Base-by-base conservation (phyloP, 2,113 vertebrate species). In the Calidris pygmaea region DNA sequence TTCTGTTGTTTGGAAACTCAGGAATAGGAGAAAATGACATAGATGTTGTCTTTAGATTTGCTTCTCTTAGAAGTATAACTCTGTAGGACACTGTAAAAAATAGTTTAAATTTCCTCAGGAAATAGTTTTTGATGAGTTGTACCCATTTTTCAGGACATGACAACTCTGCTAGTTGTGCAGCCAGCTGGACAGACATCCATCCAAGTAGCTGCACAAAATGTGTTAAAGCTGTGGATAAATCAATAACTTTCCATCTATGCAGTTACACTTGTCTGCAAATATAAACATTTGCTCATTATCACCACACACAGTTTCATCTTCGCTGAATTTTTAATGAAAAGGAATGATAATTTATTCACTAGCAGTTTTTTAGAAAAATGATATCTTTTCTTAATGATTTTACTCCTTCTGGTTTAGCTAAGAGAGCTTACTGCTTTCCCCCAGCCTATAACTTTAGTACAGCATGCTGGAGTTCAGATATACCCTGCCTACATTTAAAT, bases 321-420 rank as follows among this genome's bases (percentile, higher is more conserved):
- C 93, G 96, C 97, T 98, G 96, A 98, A 98, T 98, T 98, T 97
- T 97, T 98, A 98, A 98, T 98, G 97, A 97, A 90, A 93, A 88
- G 77, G 65, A 97, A 97, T 94, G 93, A 95, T 96, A 97, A 97
- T 94, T 98, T 97, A 91, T 93, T 97, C 96, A 95, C 91, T 95
- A 92, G 91, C 34, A 27, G 92, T 95, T 97, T 81, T 47, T 72
- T 19, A 70, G 34, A 73, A 65, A 96, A 97, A 94, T 88, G 5
- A 27, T 91, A 86, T 73, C 68, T 85, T 97, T 87, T 90, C 92
- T 92, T 95, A 94, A 97, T 97, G 59, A 96, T 96, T 96, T 97
- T 88, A 92, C 22, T 97, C 83, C 30, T 79, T 65, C n/a, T 96
- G 34, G 52, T 85, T 93, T 87, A 32, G 62, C 85, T 89, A 79